These are phyloP conservation scores for Progne subis DNA, from an alignment of 2,113 vertebrate genomes.

Conservation along the genomic window DNA sequence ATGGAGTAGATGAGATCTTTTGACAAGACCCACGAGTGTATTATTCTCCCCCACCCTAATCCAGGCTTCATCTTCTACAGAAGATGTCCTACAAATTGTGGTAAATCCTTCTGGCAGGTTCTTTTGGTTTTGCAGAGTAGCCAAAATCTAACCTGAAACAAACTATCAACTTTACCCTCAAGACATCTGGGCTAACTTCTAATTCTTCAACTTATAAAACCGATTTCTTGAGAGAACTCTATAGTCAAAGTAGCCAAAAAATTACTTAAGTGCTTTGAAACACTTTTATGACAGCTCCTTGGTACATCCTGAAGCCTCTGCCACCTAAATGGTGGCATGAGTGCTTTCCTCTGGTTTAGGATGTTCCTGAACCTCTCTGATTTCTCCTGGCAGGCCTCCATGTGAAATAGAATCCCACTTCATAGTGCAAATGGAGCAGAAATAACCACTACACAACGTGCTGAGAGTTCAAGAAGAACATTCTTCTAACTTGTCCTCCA, in stretches of 20 bases:
- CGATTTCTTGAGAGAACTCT: neutral
- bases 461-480: neutral
- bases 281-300: neutral
- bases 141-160: neutral
- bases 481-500: neutral
- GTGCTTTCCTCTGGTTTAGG: neutral
- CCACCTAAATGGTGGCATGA: neutral
- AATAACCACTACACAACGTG: neutral
- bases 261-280: neutral
- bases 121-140: neutral
- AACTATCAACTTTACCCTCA: neutral
- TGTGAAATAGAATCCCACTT: neutral
- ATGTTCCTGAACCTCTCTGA: neutral
- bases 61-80: neutral
- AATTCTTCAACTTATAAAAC: neutral
- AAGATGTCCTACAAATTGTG: neutral
- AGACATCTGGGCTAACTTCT: neutral
- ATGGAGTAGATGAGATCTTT: neutral
- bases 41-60: neutral
- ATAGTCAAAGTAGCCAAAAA: neutral
- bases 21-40: neutral
- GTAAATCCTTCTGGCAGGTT: neutral
- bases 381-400: neutral
- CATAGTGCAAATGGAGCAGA: neutral
- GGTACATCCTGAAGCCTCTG: neutral